Conservation (phyloP, 2,797 vertebrate species). For the Potorous gilbertii region DNA sequence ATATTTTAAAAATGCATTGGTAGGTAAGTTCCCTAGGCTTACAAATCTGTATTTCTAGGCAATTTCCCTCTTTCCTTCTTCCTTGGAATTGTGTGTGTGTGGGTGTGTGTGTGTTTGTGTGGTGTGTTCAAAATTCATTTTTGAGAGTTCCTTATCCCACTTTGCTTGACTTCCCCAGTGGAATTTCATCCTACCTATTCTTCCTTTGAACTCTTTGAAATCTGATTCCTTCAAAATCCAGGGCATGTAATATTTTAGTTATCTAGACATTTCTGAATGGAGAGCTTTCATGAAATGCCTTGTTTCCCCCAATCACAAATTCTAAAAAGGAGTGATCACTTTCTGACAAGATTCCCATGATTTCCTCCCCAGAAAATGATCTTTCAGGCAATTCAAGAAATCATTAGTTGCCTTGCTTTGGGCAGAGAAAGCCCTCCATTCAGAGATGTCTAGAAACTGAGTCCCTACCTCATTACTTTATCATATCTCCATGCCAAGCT, state of each 20-base stretch:
- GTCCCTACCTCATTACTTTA: not conserved
- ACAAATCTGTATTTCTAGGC: not conserved
- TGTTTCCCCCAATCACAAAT: not conserved
- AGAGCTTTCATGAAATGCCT: not conserved
- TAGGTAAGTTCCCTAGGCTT: not conserved
- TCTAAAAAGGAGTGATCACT: not conserved
- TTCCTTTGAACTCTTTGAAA: not conserved
- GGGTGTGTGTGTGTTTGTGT: not conserved
- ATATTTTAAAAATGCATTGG: not conserved
- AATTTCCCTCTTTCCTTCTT: not conserved
- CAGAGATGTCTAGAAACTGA: not conserved
- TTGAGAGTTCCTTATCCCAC: not conserved
- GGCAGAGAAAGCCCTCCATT: not conserved
- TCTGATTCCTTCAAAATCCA: not conserved
- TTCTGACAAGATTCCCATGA: not conserved
- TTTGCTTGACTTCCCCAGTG: not conserved
- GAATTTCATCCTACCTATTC: not conserved
- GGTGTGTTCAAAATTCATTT: not conserved
- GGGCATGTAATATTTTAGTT: not conserved
- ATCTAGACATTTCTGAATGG: not conserved
- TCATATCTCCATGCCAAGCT: not conserved
- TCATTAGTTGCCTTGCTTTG: not conserved
- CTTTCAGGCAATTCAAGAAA: not conserved
- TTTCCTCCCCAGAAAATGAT: not conserved
- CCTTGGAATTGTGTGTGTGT: not conserved